A percentile compares a stretch with the other conserved stretches of the same genome.
These are phyloP conservation scores for Salvelinus namaycush DNA, from an alignment of 2,113 vertebrate genomes.

Conservation along the genomic window DNA sequence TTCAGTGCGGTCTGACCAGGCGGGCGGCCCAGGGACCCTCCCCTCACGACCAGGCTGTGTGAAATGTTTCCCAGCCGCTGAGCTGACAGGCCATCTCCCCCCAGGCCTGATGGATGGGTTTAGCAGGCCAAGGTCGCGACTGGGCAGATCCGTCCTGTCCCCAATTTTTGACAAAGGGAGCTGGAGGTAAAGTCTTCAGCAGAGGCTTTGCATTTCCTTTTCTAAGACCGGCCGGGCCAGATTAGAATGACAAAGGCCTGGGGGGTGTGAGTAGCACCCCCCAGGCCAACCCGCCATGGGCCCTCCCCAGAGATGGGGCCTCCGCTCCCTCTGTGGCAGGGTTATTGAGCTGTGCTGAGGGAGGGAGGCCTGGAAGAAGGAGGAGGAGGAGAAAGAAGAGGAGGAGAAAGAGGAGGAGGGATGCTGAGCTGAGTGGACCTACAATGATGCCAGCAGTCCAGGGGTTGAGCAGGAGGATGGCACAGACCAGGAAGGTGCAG, in stretches of 20 bases:
- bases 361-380: conserved; percentile 50
- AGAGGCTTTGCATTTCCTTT: conserved; percentile 74
- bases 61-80: conserved; percentile 71
- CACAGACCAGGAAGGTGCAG: conserved; percentile 96
- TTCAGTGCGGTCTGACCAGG: not conserved
- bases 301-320: conserved; percentile 59
- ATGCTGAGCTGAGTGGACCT: conserved; percentile 66
- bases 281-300: not conserved
- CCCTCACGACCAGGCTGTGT: conserved; percentile 48
- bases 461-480: conserved; percentile 96
- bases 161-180: conserved; percentile 67
- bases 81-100: conserved; percentile 52
- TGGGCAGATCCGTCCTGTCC: conserved; percentile 74
- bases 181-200: conserved; percentile 73
- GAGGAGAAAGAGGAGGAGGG: not conserved
- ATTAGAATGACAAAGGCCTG: conserved; percentile 77
- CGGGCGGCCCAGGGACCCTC: conserved; percentile 2
- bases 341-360: conserved; percentile 73
- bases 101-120: conserved; percentile 75
- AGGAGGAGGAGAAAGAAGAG: conserved; percentile 25
- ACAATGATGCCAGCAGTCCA: conserved; percentile 99
- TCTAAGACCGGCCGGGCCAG: conserved; percentile 58
- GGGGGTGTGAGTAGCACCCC: conserved; percentile 12
- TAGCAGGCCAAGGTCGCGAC: conserved; percentile 76
- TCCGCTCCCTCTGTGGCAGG: conserved; percentile 54